phyloP scores from a whole-genome alignment of 2,797 vertebrate species.

The Hemibagrus guttatus region DNA sequence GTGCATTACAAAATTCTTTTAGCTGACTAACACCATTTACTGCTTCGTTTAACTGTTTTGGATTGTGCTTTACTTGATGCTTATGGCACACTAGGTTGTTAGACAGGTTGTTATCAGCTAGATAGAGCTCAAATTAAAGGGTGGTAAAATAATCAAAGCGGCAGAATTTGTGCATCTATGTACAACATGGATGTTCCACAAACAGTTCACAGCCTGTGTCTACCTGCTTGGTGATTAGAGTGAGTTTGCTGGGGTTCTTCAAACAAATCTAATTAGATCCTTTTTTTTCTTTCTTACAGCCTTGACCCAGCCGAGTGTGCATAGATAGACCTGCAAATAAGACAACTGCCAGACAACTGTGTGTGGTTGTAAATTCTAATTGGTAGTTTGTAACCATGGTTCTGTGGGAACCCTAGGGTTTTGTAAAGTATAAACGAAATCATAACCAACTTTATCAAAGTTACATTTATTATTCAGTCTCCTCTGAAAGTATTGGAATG shows the following conservation, averaged over 20 bases:
- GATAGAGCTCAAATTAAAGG: not conserved
- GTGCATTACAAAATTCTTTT: not conserved
- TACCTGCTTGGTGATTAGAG: constrained; percentile 45
- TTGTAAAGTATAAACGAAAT: not conserved
- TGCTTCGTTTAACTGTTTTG: not conserved
- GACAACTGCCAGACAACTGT: not conserved
- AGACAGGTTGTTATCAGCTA: constrained; percentile 14
- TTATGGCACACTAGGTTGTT: not conserved
- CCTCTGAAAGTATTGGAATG: not conserved
- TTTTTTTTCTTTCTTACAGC: not conserved
- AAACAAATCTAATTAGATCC: constrained; percentile 65
- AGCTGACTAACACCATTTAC: not conserved
- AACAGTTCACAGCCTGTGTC: constrained; percentile 48
- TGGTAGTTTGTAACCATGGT: not conserved
- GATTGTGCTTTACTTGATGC: not conserved
- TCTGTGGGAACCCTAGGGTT: not conserved
- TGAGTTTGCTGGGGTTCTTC: constrained; percentile 30
- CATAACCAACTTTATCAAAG: not conserved
- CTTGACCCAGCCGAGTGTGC: not conserved
- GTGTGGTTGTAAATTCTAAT: not conserved
- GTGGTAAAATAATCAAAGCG: not conserved
- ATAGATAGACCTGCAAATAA: not conserved
- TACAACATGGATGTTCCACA: constrained; percentile 46
- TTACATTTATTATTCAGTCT: not conserved
- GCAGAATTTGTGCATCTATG: constrained; percentile 1